These are phyloP conservation scores for Mobula birostris DNA, from an alignment of 2,113 vertebrate species.

Conservation along the genomic window DNA sequence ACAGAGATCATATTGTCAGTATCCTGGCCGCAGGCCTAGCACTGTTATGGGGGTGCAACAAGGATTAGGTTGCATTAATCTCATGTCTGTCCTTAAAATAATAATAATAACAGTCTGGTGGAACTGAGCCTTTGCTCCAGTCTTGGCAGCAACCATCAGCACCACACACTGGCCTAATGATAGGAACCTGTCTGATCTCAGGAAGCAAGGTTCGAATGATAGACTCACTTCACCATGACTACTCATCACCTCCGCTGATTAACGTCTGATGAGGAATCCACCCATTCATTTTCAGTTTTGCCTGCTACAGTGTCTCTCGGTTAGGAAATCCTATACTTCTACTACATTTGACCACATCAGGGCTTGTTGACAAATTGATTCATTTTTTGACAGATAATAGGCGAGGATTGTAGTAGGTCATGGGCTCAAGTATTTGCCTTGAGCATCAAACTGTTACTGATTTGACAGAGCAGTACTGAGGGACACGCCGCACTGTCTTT, in stretches of 20 bases:
- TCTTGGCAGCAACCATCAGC: background rate
- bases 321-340: background rate
- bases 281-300: background rate
- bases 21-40: background rate
- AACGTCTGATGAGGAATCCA: background rate
- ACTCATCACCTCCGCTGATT: background rate
- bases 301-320: no score
- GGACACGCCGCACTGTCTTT: no score
- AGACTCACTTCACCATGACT: background rate
- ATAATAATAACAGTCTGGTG: background rate
- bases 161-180: background rate
- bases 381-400: no score
- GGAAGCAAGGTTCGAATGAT: background rate
- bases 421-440: no score
- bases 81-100: background rate
- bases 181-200: background rate
- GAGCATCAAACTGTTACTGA: no score
- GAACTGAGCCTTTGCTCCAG: background rate
- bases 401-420: no score
- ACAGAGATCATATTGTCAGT: background rate
- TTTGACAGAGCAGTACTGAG: no score
- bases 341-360: background rate
- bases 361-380: background rate
- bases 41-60: background rate
- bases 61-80: background rate